These are phyloP conservation scores for Chondrilla cf. caribensis DNA, from an alignment of 37 sponge, comb jelly and placozoan species.

Conservation along the genomic window DNA sequence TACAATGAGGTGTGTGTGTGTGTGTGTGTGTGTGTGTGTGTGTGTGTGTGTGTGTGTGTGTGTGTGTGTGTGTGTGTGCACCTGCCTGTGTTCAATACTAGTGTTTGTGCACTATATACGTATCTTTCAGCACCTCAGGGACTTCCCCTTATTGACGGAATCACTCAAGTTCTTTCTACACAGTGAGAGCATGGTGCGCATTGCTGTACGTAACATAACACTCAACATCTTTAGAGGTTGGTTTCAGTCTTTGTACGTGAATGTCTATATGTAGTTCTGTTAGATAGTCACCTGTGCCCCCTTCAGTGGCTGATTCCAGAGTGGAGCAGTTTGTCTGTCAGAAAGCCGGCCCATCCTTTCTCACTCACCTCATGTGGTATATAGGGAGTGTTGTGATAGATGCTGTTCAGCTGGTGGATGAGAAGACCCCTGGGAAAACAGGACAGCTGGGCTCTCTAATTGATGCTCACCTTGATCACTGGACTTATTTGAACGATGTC, in stretches of 20 bases:
- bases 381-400: constrained; percentile 12
- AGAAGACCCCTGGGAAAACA: not conserved
- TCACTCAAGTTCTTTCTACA: constrained; percentile 99
- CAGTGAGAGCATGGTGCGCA: constrained; percentile 97
- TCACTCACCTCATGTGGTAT: constrained; percentile 17
- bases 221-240: constrained; percentile 93
- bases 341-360: not conserved
- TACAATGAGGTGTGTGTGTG: constrained; percentile 87
- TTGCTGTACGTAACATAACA: constrained; percentile 95
- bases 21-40: too few relatives aligned
- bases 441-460: constrained; percentile 71
- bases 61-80: not conserved
- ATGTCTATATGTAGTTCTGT: not conserved
- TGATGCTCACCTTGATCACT: constrained; percentile 93
- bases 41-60: constrained; percentile 6
- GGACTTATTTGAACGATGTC: constrained; percentile 95
- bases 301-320: not conserved
- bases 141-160: constrained; percentile 98
- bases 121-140: constrained; percentile 80
- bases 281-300: not conserved
- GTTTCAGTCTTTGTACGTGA: not conserved
- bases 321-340: constrained; percentile 14
- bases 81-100: not conserved
- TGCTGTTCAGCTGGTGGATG: not conserved
- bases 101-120: not conserved